Evolutionary conservation across 1,140 invertebrate genomes (phyloP), one percentile per base, ranked within the genome.

Genomic region (Drosophila sturtevanti): DNA sequence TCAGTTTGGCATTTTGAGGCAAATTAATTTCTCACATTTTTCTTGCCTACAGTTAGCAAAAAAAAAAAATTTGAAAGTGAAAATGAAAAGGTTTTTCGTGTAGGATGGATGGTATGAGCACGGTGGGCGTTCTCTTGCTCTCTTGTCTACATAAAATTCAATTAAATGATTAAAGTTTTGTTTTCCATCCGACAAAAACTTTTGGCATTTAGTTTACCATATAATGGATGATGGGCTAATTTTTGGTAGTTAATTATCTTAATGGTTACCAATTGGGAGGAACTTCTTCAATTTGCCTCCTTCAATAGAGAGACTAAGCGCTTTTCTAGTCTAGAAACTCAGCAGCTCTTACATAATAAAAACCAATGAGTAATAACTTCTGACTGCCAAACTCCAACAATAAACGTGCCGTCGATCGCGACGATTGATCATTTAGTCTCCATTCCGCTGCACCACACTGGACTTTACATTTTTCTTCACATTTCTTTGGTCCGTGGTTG

Each of bases 341-440:
- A 12, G 27, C 44, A 56, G 34, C 68, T 86, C 68, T 86, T 85
- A 78, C 60, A 77, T 85, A 86, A 85, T 77, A 55, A 54, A 72
- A 85, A 77, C 73, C 56, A 61, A 67, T 81, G 82, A 86, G 61
- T 86, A 78, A 81, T 87, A 86, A 34, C 71, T 54, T 66, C 54
- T 56, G 62, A 65, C 66, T 63, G 58, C 61, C 61, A 48, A 66
- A 67, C 61, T 67, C 62, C 37, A 70, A 63, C 41, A 55, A 48
- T 62, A 86, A 86, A 87, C 79, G 71, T 85, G 74, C 81, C 74
- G 60, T 58, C 64, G 87, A 78, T 90, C 81, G 87, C 81, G 74
- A 65, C 87, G 79, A 90, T 90, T 87, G 87, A 90, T 90, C 87
- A 63, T 80, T 86, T 87, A 87, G 77, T 52, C 65, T 69, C 59